Evolutionary conservation across 2,888 invertebrate genomes (phyloP).

Genomic region (Hyposoter didymator): DNA sequence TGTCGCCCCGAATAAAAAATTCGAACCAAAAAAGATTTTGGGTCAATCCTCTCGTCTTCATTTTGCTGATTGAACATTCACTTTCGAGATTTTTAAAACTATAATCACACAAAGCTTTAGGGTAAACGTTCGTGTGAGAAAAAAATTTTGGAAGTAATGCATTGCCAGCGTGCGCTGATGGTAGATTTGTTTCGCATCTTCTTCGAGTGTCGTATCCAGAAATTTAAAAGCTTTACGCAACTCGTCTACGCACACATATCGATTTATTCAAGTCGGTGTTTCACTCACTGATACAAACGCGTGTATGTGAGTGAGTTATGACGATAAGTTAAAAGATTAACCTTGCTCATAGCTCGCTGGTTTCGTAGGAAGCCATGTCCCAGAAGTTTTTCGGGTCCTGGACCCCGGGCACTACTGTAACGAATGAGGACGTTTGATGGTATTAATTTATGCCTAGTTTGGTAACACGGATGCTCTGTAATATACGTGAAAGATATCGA

Average conservation of each 20-base stretch:
- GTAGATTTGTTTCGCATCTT: not conserved
- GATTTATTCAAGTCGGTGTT: slow-evolving; percentile 32
- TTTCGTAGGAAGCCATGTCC: slow-evolving; percentile 60
- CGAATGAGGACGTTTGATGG: slow-evolving; percentile 83
- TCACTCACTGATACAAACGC: slow-evolving; percentile 32
- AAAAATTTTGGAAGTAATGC: not conserved
- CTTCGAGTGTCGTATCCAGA: not conserved
- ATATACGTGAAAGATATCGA: slow-evolving; percentile 34
- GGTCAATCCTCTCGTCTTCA: not conserved
- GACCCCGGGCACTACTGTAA: slow-evolving; percentile 73
- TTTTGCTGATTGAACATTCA: not conserved
- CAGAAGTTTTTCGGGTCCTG: slow-evolving; percentile 67
- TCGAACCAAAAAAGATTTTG: not conserved
- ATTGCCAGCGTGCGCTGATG: not conserved
- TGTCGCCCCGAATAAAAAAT: not conserved
- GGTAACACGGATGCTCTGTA: slow-evolving; percentile 78
- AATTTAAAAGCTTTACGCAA: not conserved
- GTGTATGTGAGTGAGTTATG: slow-evolving; percentile 78
- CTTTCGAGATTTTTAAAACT: not conserved
- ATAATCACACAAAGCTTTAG: not conserved
- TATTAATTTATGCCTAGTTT: slow-evolving; percentile 83
- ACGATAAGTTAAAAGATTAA: slow-evolving; percentile 82
- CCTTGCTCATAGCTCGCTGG: slow-evolving; percentile 79
- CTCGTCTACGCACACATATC: slow-evolving; percentile 11
- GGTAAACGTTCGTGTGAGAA: not conserved